Conservation (phyloP, 2,888 invertebrate species). For the Taphrorychus bicolor region DNA sequence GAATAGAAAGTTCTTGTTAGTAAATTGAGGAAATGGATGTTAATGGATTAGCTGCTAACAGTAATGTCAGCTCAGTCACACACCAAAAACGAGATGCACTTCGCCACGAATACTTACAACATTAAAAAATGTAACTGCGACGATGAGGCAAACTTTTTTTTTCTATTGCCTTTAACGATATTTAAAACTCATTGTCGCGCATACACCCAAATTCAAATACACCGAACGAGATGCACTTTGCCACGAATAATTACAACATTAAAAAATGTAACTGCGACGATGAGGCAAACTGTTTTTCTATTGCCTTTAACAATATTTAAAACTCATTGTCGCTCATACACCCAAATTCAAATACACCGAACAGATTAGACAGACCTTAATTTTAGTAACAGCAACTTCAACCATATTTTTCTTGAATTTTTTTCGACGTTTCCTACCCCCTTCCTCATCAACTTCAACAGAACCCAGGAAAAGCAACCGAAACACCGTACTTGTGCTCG, state of each 20-base stretch:
- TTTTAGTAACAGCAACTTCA: constrained; percentile 85
- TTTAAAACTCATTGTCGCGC: not conserved
- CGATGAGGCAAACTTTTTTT: not conserved
- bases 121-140: not conserved
- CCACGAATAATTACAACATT: not conserved
- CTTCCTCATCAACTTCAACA: constrained; percentile 85
- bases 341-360: not conserved
- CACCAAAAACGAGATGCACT: too few species aligned
- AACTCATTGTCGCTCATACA: constrained; percentile 2
- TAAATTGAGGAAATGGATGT: too few species aligned
- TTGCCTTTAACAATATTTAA: not conserved
- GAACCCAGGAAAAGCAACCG: constrained; percentile 84
- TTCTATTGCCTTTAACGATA: not conserved
- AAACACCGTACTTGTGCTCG: constrained; percentile 76
- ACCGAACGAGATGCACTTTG: too few species aligned
- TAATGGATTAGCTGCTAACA: too few species aligned
- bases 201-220: constrained; percentile 7
- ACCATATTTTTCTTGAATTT: constrained; percentile 89
- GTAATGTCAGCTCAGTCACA: too few species aligned
- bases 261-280: constrained; percentile 1
- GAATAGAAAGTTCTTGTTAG: constrained; percentile 30
- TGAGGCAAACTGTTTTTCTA: not conserved
- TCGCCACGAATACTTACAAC: not conserved
- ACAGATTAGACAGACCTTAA: constrained; percentile 72
- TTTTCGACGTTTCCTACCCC: constrained; percentile 73